Evolutionary conservation across 1,140 invertebrate genomes (phyloP).

Genomic region (Drosophila pruinosa): DNA sequence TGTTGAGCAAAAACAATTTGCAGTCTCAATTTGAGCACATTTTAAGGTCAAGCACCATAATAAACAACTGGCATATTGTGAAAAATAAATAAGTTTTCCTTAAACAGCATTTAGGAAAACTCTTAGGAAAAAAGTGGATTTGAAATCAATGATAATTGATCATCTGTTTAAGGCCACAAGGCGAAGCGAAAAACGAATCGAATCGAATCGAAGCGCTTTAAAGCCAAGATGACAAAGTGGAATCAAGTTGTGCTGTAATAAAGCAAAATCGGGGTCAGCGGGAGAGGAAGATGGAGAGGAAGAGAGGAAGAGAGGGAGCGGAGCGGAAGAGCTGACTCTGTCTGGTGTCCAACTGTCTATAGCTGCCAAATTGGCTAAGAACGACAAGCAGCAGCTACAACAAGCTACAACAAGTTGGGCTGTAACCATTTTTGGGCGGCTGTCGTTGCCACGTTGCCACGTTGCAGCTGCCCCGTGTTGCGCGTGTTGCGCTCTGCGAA

Average conservation of each 20-base stretch:
- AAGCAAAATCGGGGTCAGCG: conserved; percentile 35
- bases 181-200: no score
- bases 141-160: conserved; percentile 2
- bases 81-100: no score
- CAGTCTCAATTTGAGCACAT: no score
- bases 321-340: conserved; percentile 7
- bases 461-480: conserved; percentile 32
- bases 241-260: conserved; percentile 33
- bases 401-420: conserved; percentile 27
- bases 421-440: conserved; percentile 64
- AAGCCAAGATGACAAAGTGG: conserved; percentile 21
- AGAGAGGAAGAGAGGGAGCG: background rate
- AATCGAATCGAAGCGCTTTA: conserved; percentile 12
- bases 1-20: no score
- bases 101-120: background rate
- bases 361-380: conserved; percentile 39
- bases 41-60: no score
- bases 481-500: no score
- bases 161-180: conserved; percentile 27
- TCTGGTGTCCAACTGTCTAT: conserved; percentile 28
- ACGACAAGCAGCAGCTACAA: conserved; percentile 11
- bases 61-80: no score
- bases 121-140: background rate
- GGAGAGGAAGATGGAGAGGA: background rate
- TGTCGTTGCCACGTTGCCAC: conserved; percentile 22